Evolutionary conservation across 2,888 invertebrate genomes (phyloP).

Genomic region (Apodemia zela): DNA sequence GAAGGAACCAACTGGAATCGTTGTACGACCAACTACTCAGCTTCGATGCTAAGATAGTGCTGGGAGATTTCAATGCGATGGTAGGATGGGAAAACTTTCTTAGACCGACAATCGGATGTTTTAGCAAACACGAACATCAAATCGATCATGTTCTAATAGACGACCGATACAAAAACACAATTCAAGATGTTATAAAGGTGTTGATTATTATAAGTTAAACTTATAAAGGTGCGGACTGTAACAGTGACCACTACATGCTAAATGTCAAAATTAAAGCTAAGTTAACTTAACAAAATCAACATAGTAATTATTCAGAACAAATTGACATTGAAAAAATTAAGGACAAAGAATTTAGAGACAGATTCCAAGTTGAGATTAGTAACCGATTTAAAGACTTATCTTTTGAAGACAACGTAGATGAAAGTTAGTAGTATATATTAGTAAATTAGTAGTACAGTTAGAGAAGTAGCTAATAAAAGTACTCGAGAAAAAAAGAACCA

Average conservation of each 20-base stretch:
- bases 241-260: constrained; percentile 28
- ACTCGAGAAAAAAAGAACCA: no score
- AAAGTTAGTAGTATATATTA: no score
- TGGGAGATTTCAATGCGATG: no score
- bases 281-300: not conserved
- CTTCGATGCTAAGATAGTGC: no score
- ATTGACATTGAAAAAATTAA: constrained; percentile 13
- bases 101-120: no score
- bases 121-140: no score
- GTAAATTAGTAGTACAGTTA: no score
- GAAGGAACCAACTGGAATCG: not conserved
- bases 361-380: constrained; percentile 14
- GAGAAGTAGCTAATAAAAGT: no score
- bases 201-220: no score
- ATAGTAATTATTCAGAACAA: no score
- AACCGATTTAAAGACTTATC: constrained; percentile 14
- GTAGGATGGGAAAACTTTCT: no score
- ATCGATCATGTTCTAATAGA: no score
- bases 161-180: constrained; percentile 5
- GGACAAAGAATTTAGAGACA: not conserved
- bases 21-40: not conserved
- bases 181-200: constrained; percentile 24
- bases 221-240: constrained; percentile 26
- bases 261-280: constrained; percentile 21
- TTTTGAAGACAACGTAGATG: not conserved